phyloP scores from a whole-genome alignment of 1,140 invertebrate species.

The Bombus confusus region DNA sequence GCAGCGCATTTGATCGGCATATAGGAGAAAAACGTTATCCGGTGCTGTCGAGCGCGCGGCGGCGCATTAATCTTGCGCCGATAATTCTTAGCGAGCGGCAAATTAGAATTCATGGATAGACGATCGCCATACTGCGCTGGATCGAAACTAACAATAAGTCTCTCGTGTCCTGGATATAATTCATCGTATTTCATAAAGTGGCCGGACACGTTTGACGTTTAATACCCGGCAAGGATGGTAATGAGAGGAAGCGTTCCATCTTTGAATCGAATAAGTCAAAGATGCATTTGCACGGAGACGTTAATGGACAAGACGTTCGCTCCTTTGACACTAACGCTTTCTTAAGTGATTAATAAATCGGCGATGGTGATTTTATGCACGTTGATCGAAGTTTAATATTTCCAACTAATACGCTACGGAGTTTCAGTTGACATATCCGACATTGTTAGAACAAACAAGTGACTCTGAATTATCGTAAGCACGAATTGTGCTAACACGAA shows the following conservation, averaged over 20 bases:
- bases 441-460: background rate
- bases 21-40: conserved; percentile 35
- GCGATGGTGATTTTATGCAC: background rate
- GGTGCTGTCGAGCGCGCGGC: conserved; percentile 5
- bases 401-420: background rate
- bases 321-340: background rate
- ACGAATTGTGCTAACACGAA: too few species aligned
- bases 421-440: background rate
- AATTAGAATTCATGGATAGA: conserved; percentile 40
- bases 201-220: background rate
- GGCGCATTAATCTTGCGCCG: conserved; percentile 35
- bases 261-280: background rate
- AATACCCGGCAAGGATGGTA: background rate
- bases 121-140: background rate
- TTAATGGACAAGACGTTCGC: background rate
- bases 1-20: conserved; percentile 5
- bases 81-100: conserved; percentile 10
- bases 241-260: background rate
- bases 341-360: background rate
- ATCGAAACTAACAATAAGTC: background rate
- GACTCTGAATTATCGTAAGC: background rate
- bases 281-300: background rate
- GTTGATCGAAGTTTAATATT: background rate
- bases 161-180: background rate
- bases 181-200: background rate